Evolutionary conservation across 1,140 invertebrate genomes (phyloP).

Genomic region (Hycleus phaleratus): DNA sequence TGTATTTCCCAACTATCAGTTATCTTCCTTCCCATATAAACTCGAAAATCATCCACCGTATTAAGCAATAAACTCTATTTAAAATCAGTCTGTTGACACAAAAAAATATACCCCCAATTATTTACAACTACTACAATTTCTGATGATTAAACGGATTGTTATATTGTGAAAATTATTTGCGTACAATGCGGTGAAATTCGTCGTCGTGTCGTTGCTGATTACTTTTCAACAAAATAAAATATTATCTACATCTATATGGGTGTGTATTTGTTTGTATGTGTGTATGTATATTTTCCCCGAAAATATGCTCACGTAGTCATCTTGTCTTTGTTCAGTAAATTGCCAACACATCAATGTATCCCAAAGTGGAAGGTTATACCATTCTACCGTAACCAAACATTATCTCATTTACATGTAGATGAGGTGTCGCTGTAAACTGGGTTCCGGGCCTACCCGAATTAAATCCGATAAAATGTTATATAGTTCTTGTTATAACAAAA

Average conservation of each 20-base stretch:
- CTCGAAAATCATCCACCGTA: conserved; percentile 9
- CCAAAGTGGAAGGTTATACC: conserved; percentile 20
- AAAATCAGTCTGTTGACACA: too few species aligned
- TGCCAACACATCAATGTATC: conserved; percentile 20
- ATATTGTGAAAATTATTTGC: too few species aligned
- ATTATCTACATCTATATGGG: too few species aligned
- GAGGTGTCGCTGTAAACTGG: conserved; percentile 31
- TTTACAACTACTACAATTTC: too few species aligned
- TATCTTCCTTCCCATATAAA: conserved; percentile 9
- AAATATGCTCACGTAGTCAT: conserved; percentile 26
- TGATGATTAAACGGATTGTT: too few species aligned
- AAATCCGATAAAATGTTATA: conserved; percentile 28
- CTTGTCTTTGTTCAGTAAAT: conserved; percentile 20
- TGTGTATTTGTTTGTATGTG: too few species aligned
- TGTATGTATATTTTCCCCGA: conserved; percentile 1
- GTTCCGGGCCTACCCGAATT: conserved; percentile 32
- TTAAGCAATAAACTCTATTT: too few species aligned
- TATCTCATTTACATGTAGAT: conserved; percentile 37
- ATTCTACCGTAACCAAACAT: conserved; percentile 32
- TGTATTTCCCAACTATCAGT: conserved; percentile 12
- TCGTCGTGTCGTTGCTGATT: too few species aligned
- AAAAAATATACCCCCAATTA: too few species aligned
- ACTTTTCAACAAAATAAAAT: too few species aligned
- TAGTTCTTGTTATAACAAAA: neutral
- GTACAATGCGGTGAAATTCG: too few species aligned